A percentile compares a stretch with the other conserved stretches of the same genome.
Evolutionary conservation across 2,888 invertebrate species (phyloP).

Genomic region (Gandaritis pyraliata): DNA sequence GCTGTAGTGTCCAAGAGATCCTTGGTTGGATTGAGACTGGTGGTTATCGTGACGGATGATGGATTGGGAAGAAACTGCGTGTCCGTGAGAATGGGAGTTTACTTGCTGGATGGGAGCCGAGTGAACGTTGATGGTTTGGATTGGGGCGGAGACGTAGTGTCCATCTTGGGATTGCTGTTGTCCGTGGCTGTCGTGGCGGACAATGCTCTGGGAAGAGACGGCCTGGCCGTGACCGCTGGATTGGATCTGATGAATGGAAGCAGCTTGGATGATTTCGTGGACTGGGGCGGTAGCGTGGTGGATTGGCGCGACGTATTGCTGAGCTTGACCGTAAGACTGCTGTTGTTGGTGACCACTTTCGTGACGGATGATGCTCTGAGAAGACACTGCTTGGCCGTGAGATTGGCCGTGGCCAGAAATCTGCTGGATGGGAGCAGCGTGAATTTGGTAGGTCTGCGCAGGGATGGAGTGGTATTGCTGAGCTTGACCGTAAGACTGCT

Average conservation of each 20-base stretch:
- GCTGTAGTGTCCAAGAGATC: conserved; percentile 40
- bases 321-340: conserved; percentile 35
- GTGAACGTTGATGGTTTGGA: conserved; percentile 34
- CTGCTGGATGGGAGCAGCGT: conserved; percentile 37
- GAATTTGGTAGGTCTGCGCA: too few species aligned
- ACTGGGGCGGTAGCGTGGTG: conserved; percentile 40
- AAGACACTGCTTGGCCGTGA: conserved; percentile 53
- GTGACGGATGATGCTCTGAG: conserved; percentile 57
- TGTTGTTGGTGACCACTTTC: conserved; percentile 39
- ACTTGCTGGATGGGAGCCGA: conserved; percentile 29
- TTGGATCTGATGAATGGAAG: conserved; percentile 35
- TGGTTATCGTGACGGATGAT: conserved; percentile 46
- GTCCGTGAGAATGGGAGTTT: conserved; percentile 34
- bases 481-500: conserved; percentile 35
- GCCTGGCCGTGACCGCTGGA: conserved; percentile 50
- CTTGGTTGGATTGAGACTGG: conserved; percentile 33
- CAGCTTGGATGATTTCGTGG: conserved; percentile 35
- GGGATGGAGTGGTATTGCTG: too few species aligned
- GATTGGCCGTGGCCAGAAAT: conserved; percentile 40
- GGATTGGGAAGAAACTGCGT: conserved; percentile 46
- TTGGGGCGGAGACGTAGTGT: conserved; percentile 35
- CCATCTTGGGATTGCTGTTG: conserved; percentile 35
- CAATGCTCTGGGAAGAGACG: conserved; percentile 56
- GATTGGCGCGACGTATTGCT: conserved; percentile 37
- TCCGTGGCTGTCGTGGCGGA: conserved; percentile 46